Evolutionary conservation across 2,888 invertebrate genomes (phyloP), one percentile per base, ranked within the genome.

Genomic region (Cremastinae sp.): DNA sequence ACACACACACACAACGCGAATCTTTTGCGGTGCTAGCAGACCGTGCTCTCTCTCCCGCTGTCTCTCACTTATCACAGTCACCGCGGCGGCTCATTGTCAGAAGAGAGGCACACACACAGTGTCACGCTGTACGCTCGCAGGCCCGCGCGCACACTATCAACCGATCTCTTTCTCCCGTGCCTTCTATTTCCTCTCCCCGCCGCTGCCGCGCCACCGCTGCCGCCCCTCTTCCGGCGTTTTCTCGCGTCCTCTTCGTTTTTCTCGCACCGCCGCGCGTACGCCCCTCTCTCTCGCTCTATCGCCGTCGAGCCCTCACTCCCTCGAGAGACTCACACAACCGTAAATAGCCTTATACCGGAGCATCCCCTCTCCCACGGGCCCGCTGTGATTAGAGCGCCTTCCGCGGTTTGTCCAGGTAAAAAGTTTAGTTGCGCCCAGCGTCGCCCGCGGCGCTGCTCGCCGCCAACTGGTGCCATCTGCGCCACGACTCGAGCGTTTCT

Each of bases 41-140:
- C 77, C 78, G 78, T 73, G 71, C 72, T 75, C 78, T 78, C 76
- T 72, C 74, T 73, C 76, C 64, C 80, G 75, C 78, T 79, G 69
- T 74, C 74, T 73, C 84, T 87, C 85, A 87, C 86, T 87, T 87
- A 86, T 87, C 87, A 86, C 87, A 87, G 85, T 85, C 86, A 84
- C 85, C 82, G 84, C 84, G 80, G 85, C 85, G 83, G 86, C 85
- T 86, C 87, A 87, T 87, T 87, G 87, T 87, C 87, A 87, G 87
- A 86, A 85, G 80, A 66, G 69, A 78, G 76, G 75, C 80, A 78
- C 78, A 65, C 65, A 65, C 16, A 49, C 20, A 47, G 41, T 28
- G 38, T n/a, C 7, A 5, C 20, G 9, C 4, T 53, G 75, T 79
- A 68, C 80, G 65, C 78, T 78, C 80, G 54, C 75, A 78, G 78